Conservation (phyloP, 2,113 vertebrate species). For the Rhizomys pruinosus region DNA sequence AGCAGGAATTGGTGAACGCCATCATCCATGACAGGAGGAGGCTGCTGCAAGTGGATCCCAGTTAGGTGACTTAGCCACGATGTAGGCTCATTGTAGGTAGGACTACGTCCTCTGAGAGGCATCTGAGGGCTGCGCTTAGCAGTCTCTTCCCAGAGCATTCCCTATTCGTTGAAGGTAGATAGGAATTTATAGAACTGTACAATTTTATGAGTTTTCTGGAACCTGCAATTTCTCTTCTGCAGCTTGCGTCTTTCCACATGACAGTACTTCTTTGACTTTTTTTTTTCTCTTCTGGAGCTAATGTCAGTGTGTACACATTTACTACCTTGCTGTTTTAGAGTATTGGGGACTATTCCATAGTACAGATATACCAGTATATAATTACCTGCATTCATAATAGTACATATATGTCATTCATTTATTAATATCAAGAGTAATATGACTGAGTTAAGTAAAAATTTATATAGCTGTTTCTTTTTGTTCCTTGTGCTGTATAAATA, state of each 20-base stretch:
- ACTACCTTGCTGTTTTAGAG: neutral
- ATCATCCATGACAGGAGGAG: neutral
- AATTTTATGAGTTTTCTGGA: conserved; percentile 33
- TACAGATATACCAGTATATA: neutral
- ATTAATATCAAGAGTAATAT: neutral
- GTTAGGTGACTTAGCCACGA: neutral
- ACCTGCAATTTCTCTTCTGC: neutral
- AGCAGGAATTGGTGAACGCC: neutral
- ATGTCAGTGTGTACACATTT: neutral
- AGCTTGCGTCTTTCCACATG: neutral
- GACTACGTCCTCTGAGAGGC: neutral
- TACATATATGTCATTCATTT: neutral
- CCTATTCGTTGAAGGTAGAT: neutral
- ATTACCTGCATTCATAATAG: neutral
- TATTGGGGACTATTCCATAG: neutral
- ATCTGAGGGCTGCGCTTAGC: neutral
- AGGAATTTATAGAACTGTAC: neutral
- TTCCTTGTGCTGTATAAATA: neutral
- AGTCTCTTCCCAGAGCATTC: conserved; percentile 5
- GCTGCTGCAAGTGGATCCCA: neutral
- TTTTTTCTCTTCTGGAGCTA: neutral
- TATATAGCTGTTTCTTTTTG: neutral
- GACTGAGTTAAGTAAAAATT: neutral
- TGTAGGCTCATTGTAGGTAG: neutral
- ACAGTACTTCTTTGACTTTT: neutral